Evolutionary conservation across 2,797 vertebrate genomes (phyloP), one percentile per base, ranked within the genome.

Genomic region (Graptemys geographica): DNA sequence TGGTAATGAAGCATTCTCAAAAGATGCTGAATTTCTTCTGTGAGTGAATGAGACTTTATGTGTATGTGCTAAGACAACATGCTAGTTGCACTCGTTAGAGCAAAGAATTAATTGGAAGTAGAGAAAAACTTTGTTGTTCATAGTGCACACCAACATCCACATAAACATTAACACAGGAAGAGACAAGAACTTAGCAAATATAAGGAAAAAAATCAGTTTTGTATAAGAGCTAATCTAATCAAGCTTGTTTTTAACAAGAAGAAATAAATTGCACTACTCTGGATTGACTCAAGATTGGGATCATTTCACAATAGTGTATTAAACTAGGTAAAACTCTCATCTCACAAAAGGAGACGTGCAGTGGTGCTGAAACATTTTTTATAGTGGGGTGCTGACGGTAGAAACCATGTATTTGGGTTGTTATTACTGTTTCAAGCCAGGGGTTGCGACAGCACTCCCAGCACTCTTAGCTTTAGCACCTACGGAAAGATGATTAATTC

Each of bases 1-100:
- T 52, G 19, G 52, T 49, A 93, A 89, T 87, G 23, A 91, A 82
- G 51, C 27, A 94, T 78, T 94, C 93, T 81, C 55, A 90, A 89
- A 95, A 90, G 11, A 19, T 86, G 72, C 4, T 90, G 19, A 79
- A 27, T 88, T 49, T 76, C 74, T 87, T 79, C n/a, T 87, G 53
- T 62, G 59, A 56, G 31, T 21, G 87, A 92, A 85, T 82, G 74
- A 83, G 57, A 55, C 74, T 82, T 94, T 41, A 11, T 56, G 37
- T 56, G 52, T 47, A 59, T 55, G 23, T 81, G 11, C 47, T 91
- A 86, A 95, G 53, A 85, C 25, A 96, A 85, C 4, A 81, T n/a
- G 47, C 8, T 81, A 8, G 10, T 80, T 85, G 15, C 27, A 87
- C 5, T 69, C 41, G 57, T 90, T 86, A 78, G 21, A 94, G 41